phyloP scores from a whole-genome alignment of 2,888 invertebrate genomes.

The Caenorhabditis parvicauda region DNA sequence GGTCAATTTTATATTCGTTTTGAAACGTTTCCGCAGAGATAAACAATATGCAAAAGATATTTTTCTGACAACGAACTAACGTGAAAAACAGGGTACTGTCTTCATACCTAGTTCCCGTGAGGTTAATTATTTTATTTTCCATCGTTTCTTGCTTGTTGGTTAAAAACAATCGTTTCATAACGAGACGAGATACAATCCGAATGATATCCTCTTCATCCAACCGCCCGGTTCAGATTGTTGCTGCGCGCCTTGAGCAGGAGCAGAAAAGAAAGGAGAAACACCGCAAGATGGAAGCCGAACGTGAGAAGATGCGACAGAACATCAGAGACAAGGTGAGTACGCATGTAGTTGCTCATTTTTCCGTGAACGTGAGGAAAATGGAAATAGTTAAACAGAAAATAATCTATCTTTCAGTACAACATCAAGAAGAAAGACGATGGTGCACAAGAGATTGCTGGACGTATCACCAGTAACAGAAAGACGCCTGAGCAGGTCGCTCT shows the following conservation, averaged over 20 bases:
- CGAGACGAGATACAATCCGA: too few relatives aligned
- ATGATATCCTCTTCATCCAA: background rate
- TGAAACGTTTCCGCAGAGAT: too few relatives aligned
- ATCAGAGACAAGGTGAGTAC: slow-evolving; percentile 89
- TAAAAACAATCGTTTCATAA: too few relatives aligned
- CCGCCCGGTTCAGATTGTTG: slow-evolving; percentile 73
- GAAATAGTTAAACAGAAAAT: background rate
- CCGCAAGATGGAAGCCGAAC: slow-evolving; percentile 96
- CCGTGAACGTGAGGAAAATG: background rate
- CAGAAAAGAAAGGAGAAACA: slow-evolving; percentile 97
- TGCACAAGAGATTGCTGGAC: slow-evolving; percentile 20
- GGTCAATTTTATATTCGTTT: too few relatives aligned
- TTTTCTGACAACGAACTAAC: too few relatives aligned
- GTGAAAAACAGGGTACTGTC: too few relatives aligned
- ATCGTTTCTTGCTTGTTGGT: too few relatives aligned
- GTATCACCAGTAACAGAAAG: slow-evolving; percentile 26
- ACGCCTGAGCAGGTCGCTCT: slow-evolving; percentile 30
- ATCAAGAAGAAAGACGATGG: slow-evolving; percentile 29
- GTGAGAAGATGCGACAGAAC: slow-evolving; percentile 96
- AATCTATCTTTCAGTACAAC: slow-evolving; percentile 19
- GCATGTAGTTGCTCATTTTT: background rate
- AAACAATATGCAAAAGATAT: too few relatives aligned
- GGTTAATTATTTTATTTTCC: background rate
- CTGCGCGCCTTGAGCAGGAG: slow-evolving; percentile 94
- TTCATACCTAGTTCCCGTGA: background rate